These are phyloP conservation scores for Gari tellinella DNA, from an alignment of 2,888 invertebrate genomes.

Conservation along the genomic window DNA sequence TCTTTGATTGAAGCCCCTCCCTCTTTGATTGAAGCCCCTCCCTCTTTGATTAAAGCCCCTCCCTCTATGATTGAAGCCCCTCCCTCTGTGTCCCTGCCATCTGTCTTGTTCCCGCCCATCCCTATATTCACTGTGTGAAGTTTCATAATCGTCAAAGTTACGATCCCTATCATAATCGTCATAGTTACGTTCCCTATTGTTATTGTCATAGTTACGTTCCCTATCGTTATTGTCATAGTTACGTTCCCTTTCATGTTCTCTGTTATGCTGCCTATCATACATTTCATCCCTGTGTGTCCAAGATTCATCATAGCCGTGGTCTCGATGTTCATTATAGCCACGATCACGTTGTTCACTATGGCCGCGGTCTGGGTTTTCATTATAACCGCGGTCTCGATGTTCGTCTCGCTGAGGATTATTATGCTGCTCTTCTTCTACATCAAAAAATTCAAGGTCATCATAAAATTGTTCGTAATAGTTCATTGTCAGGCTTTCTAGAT, in stretches of 20 bases:
- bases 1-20: conserved; percentile 87
- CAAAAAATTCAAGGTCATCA: conserved; percentile 48
- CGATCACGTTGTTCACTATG: background rate
- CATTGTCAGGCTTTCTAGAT: conserved; percentile 25
- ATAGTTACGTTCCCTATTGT: background rate
- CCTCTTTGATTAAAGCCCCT: background rate
- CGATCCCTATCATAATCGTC: background rate
- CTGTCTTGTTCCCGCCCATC: background rate
- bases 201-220: conserved; percentile 3
- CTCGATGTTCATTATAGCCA: background rate
- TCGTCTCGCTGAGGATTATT: background rate
- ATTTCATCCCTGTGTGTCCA: conserved; percentile 9
- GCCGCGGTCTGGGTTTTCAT: background rate
- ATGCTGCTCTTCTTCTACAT: conserved; percentile 17
- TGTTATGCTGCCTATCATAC: background rate
- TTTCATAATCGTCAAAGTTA: conserved; percentile 11
- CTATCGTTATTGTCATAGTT: no score
- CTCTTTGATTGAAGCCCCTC: conserved; percentile 11
- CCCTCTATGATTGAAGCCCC: no score
- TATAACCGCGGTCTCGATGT: background rate
- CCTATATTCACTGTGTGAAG: conserved; percentile 6
- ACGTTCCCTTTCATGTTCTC: no score
- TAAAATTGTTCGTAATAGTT: conserved; percentile 60
- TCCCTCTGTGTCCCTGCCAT: background rate
- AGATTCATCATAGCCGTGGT: background rate